Evolutionary conservation across 1,140 invertebrate genomes (phyloP), one percentile per base, ranked within the genome.

Genomic region (Sweltsa coloradensis): DNA sequence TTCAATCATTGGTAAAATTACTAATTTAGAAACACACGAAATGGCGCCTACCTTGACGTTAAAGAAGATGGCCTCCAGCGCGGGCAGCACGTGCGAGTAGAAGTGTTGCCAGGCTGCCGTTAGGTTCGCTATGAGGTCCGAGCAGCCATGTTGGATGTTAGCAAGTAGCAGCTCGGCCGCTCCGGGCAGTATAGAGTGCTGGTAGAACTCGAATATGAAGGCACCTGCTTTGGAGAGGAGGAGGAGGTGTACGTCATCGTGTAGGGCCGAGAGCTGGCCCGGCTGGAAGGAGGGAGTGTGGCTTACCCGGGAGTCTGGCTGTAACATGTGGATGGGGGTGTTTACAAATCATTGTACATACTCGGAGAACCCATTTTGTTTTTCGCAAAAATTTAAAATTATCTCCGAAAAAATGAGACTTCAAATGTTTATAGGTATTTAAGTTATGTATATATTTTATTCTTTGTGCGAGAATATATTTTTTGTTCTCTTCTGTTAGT

Each of bases 141-240:
- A 2, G 1, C 5, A 3, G 39, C 5, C 19, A 7, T 13, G 3
- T 11, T 29, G 25, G 1, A 49, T 18, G 5, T 43, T 27, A 4
- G 19, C 29, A 6, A 49, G 18, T 27, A 49, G 37, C 2, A 21
- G 7, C 3, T 7, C 13, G 0, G 47, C 47, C 5, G 40, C 47
- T 2, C 14, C 40, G 2, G 39, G 47, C 5, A 49, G 39, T 2
- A 49, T 37, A 0, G 37, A 42, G 40, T 42, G 29, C 37, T 49
- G 37, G 25, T 42, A 41, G 47, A 42, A 49, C 47, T 49, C 47
- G 26, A 49, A 43, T 6, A 49, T 49, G 40, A 49, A 49, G n/a
- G 40, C 25, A 13, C 47, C 47, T 0, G 47, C 47, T 26, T 49
- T 25, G 5, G 47, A 42, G 1, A 37, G 18, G 7, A 34, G 40